Evolutionary conservation across 53 echinoderm and acorn worm genomes (phyloP).

Genomic region (Zoroaster sp.): DNA sequence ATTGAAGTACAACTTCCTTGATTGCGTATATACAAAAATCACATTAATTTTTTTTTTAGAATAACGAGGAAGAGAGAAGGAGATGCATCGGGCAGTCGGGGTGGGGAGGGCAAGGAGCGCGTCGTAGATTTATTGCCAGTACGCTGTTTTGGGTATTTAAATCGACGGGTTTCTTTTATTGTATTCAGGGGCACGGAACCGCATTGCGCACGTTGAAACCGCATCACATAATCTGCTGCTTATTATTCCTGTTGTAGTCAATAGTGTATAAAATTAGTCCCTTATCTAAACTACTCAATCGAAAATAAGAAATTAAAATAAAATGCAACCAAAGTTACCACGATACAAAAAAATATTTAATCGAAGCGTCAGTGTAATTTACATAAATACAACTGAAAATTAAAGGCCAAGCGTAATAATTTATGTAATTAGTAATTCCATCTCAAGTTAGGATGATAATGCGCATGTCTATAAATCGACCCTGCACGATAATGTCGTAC

Average conservation of each 20-base stretch:
- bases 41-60: too few species aligned
- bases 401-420: constrained; percentile 33
- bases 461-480: constrained; percentile 26
- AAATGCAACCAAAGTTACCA: too few species aligned
- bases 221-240: not conserved
- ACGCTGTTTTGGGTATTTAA: constrained; percentile 33
- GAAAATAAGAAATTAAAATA: not conserved
- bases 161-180: constrained; percentile 51
- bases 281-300: not conserved
- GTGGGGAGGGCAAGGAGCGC: too few species aligned
- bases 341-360: too few species aligned
- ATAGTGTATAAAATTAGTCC: not conserved
- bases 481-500: constrained; percentile 49
- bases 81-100: too few species aligned
- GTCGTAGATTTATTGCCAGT: too few species aligned
- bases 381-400: not conserved
- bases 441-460: not conserved
- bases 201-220: constrained; percentile 28
- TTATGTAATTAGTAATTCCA: constrained; percentile 2
- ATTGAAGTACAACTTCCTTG: too few species aligned
- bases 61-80: too few species aligned
- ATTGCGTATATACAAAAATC: too few species aligned
- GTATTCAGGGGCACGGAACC: constrained; percentile 46
- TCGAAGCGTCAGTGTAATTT: too few species aligned
- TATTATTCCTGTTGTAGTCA: not conserved